Evolutionary conservation across 2,888 invertebrate genomes (phyloP), one percentile per base, ranked within the genome.

Genomic region (Nezara viridula): DNA sequence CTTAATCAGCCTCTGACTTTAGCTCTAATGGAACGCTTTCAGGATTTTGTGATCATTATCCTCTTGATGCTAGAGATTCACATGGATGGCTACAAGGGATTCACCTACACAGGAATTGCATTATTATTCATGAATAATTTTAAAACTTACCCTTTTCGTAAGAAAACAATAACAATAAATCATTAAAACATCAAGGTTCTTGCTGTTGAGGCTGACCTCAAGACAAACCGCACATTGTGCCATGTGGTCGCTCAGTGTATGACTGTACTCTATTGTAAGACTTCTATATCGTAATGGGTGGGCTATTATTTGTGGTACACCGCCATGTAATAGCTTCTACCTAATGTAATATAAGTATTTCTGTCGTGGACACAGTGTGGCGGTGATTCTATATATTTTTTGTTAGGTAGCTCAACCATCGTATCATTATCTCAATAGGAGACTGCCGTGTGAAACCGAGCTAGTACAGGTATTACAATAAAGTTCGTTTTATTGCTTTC

Each of bases 301-400:
- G 44, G n/a, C 77, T 47, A 81, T 81, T 47, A 81, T 81, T 77
- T 81, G 81, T 81, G 81, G 81, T 81, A 40, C 40, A 47, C 81
- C 81, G n/a, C 81, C 40, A 16, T 81, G 21, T 81, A n/a, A 44
- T 81, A 81, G 32, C 19, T 73, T 73, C 21, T 73, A 37, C 37
- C 32, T 73, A 73, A 37, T 73, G 66, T 73, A 73, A 73, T 73
- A 37, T 37, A 73, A 73, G 32, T 73, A 73, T 32, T 73, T 73
- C 66, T 37, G 19, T 37, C 32, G 66, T 73, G 21, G 66, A 73
- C 66, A 73, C 19, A 37, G 14, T 16, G 66, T 37, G 66, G 66
- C 37, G 2, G 66, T 73, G 27, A 37, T 10, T 73, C 19, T 37
- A 73, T 73, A 73, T 37, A 7, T 73, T 73, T 73, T 73, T 73